Conservation (phyloP, 1,140 invertebrate genomes). For the Megalonaias nervosa region DNA sequence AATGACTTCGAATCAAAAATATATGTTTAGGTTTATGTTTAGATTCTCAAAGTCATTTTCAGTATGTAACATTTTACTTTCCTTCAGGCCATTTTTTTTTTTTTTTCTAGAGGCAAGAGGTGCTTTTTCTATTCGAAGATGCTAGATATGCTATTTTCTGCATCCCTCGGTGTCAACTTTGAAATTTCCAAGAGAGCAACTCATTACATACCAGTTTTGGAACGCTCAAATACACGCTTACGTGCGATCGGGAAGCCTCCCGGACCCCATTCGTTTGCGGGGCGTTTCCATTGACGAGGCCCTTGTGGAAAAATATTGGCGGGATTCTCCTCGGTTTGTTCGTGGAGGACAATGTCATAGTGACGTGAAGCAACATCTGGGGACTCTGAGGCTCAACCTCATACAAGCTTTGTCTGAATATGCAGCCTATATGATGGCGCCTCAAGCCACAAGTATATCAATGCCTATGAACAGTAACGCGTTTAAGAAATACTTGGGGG, state of each 20-base stretch:
- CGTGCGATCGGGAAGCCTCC: conserved; percentile 16
- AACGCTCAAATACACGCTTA: conserved; percentile 10
- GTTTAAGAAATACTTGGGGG: too few species aligned
- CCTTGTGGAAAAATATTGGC: conserved; percentile 32
- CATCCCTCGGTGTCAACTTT: conserved; percentile 29
- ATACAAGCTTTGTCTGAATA: conserved; percentile 26
- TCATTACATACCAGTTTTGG: conserved; percentile 24
- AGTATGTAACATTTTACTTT: too few species aligned
- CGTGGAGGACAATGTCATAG: too few species aligned
- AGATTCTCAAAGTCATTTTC: too few species aligned
- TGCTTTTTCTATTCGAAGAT: conserved; percentile 30
- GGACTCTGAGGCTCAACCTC: conserved; percentile 10
- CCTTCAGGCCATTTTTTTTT: not conserved
- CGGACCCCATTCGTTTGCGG: conserved; percentile 35
- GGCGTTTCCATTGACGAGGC: conserved; percentile 17
- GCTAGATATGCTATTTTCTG: conserved; percentile 37
- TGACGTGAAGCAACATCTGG: too few species aligned
- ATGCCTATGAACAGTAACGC: too few species aligned
- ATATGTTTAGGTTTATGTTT: too few species aligned
- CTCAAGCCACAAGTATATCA: conserved; percentile 20
- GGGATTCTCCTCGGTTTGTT: too few species aligned
- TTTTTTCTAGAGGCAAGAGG: conserved; percentile 10
- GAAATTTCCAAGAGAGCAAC: conserved; percentile 20
- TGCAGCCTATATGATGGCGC: conserved; percentile 36
- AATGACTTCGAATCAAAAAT: too few species aligned